Conservation (phyloP, 2,888 invertebrate genomes). For the Nephrotoma flavescens region DNA sequence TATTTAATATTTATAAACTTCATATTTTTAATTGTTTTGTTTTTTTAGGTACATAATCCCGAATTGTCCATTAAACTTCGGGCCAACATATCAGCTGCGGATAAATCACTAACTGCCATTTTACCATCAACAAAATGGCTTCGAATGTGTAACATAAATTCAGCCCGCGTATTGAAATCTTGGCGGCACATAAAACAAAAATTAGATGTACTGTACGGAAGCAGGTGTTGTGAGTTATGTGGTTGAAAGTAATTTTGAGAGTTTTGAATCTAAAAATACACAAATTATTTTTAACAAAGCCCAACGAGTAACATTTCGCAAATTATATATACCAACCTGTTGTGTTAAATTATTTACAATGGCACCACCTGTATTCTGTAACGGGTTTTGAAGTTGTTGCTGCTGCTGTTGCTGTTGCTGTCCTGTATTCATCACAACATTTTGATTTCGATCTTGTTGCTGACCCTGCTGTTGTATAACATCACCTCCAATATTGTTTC, state of each 20-base stretch:
- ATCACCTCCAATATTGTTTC: neutral
- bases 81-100: slow-evolving; percentile 37
- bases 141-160: slow-evolving; percentile 53
- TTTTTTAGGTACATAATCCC: slow-evolving; percentile 37
- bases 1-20: neutral
- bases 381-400: neutral
- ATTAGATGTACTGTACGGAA: slow-evolving; percentile 18
- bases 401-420: slow-evolving; percentile 7
- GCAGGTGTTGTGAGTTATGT: slow-evolving; percentile 12
- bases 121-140: slow-evolving; percentile 45
- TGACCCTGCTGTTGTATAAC: slow-evolving; percentile 13
- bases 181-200: slow-evolving; percentile 51
- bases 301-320: neutral
- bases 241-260: slow-evolving; percentile 14
- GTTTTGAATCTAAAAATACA: neutral
- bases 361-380: neutral
- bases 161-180: slow-evolving; percentile 48
- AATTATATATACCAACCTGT: neutral
- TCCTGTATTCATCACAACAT: slow-evolving; percentile 23
- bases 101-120: slow-evolving; percentile 27
- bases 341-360: neutral
- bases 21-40: neutral
- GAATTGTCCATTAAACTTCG: slow-evolving; percentile 39
- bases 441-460: slow-evolving; percentile 21
- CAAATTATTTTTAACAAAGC: no score